These are phyloP conservation scores for Orthosia gothica DNA, from an alignment of 2,888 invertebrate genomes.

Conservation along the genomic window DNA sequence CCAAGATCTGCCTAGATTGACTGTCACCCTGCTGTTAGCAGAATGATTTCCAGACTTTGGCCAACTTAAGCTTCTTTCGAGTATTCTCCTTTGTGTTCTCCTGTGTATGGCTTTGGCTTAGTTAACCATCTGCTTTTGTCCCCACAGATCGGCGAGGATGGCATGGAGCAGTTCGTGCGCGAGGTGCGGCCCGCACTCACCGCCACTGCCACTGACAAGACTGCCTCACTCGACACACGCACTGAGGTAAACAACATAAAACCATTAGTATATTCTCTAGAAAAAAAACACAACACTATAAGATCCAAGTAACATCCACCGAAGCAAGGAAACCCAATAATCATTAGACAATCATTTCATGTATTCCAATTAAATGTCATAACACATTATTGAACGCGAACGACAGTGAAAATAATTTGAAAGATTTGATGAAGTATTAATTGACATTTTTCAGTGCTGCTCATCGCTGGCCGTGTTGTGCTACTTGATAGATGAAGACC, in stretches of 20 bases:
- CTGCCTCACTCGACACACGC: slow-evolving; percentile 94
- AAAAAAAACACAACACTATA: too few species aligned
- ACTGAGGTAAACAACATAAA: slow-evolving; percentile 91
- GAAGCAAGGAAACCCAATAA: too few species aligned
- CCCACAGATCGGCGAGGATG: slow-evolving; percentile 89
- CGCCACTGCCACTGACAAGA: slow-evolving; percentile 94
- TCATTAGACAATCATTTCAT: too few species aligned
- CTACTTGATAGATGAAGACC: slow-evolving; percentile 96
- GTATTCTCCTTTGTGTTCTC: background rate
- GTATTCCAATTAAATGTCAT: too few species aligned
- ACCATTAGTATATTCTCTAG: background rate
- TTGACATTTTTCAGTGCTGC: slow-evolving; percentile 93
- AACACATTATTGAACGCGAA: background rate
- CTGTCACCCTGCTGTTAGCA: background rate
- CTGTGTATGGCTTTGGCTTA: background rate
- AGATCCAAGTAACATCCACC: too few species aligned
- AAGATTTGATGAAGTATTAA: background rate
- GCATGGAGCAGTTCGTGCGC: slow-evolving; percentile 93
- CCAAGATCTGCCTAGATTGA: background rate
- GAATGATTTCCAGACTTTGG: background rate
- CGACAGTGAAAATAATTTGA: background rate
- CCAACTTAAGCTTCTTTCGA: too few species aligned
- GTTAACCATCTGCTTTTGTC: background rate
- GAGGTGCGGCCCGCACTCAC: slow-evolving; percentile 94
- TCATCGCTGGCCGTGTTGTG: slow-evolving; percentile 96